Evolutionary conservation across 2,888 invertebrate species (phyloP).

Genomic region (Ellobium chinense): DNA sequence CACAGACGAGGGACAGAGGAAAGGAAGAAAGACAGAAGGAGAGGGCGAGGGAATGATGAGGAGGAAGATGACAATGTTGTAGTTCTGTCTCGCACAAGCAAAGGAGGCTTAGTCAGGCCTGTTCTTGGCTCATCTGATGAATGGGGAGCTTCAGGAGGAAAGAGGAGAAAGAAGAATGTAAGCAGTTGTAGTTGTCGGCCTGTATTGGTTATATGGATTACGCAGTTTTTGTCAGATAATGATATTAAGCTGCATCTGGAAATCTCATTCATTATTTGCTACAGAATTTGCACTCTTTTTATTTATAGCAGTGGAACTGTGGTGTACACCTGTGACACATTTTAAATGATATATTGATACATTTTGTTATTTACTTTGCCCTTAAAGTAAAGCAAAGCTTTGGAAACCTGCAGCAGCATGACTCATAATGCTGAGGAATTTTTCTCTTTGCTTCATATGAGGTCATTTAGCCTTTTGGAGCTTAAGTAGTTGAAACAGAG

Average conservation of each 20-base stretch:
- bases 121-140: conserved; percentile 66
- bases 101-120: conserved; percentile 85
- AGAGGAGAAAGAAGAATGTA: conserved; percentile 67
- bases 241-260: too few relatives aligned
- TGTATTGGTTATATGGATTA: too few relatives aligned
- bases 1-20: conserved; percentile 26
- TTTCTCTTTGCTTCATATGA: not conserved
- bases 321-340: too few relatives aligned
- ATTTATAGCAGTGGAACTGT: too few relatives aligned
- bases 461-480: not conserved
- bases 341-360: too few relatives aligned
- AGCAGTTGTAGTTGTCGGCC: conserved; percentile 37
- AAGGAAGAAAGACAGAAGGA: not conserved
- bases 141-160: conserved; percentile 54
- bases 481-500: not conserved
- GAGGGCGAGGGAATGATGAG: conserved; percentile 67
- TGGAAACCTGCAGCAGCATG: not conserved
- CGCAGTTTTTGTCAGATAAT: too few relatives aligned
- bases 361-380: too few relatives aligned
- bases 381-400: too few relatives aligned
- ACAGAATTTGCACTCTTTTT: too few relatives aligned
- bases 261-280: too few relatives aligned
- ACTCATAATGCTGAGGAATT: not conserved
- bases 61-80: conserved; percentile 69
- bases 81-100: conserved; percentile 70